Evolutionary conservation across 2,888 invertebrate species (phyloP).

Genomic region (Heliconius aoede): DNA sequence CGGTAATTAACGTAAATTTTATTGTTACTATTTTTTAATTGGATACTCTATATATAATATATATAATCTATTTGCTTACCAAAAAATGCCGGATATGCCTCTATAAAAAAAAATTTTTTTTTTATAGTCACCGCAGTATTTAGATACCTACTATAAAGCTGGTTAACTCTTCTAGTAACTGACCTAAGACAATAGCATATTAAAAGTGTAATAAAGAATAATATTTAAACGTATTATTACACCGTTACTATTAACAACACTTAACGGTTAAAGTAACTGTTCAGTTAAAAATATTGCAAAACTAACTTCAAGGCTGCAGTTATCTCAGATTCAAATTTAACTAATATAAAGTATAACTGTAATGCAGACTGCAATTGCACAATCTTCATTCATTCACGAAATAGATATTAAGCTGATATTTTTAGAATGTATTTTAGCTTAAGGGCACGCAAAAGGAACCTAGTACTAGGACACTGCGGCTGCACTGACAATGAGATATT

Average conservation of each 20-base stretch:
- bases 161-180: not conserved
- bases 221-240: not conserved
- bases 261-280: slow-evolving; percentile 11
- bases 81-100: no score
- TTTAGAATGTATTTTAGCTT: not conserved
- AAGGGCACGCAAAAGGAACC: no score
- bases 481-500: no score
- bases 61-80: no score
- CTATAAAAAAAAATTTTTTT: no score
- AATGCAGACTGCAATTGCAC: slow-evolving; percentile 2
- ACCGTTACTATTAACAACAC: slow-evolving; percentile 7
- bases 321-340: slow-evolving; percentile 20
- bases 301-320: slow-evolving; percentile 13
- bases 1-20: no score
- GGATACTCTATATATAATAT: not conserved
- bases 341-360: slow-evolving; percentile 18
- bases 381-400: not conserved
- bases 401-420: not conserved
- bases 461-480: no score
- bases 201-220: not conserved
- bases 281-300: slow-evolving; percentile 12
- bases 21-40: no score
- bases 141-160: no score
- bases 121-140: no score
- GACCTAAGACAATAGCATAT: not conserved